Evolutionary conservation across 2,113 vertebrate species (phyloP).

Genomic region (Muntiacus reevesi): DNA sequence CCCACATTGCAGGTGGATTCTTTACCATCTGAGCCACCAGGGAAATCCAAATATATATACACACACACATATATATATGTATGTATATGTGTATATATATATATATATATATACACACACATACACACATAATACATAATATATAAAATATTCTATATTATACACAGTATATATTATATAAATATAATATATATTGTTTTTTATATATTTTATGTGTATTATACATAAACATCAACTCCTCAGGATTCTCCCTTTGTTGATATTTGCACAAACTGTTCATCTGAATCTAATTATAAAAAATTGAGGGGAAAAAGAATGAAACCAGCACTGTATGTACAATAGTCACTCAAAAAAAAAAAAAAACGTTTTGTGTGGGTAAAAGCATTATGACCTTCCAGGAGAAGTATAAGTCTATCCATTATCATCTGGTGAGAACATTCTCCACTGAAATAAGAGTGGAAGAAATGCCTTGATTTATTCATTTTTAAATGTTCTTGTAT

Average conservation of each 20-base stretch:
- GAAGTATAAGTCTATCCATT: slow-evolving; percentile 33
- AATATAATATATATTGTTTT: neutral
- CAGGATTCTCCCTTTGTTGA: neutral
- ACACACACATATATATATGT: too few relatives aligned
- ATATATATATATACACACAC: too few relatives aligned
- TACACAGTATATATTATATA: neutral
- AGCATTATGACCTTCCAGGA: neutral
- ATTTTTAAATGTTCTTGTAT: slow-evolving; percentile 42
- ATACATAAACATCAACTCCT: neutral
- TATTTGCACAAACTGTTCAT: neutral
- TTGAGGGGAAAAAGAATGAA: neutral
- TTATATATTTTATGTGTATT: neutral
- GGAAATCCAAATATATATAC: too few relatives aligned
- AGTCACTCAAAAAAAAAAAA: neutral
- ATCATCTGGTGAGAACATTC: slow-evolving; percentile 27
- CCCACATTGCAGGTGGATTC: too few relatives aligned
- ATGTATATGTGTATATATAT: too few relatives aligned
- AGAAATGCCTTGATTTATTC: slow-evolving; percentile 33
- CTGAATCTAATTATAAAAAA: neutral
- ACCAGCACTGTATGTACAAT: neutral
- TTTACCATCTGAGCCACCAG: too few relatives aligned
- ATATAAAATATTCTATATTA: neutral
- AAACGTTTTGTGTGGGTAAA: neutral
- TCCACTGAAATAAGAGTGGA: neutral
- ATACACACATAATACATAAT: neutral